Evolutionary conservation across 2,797 vertebrate genomes (phyloP).

Genomic region (Anableps anableps): DNA sequence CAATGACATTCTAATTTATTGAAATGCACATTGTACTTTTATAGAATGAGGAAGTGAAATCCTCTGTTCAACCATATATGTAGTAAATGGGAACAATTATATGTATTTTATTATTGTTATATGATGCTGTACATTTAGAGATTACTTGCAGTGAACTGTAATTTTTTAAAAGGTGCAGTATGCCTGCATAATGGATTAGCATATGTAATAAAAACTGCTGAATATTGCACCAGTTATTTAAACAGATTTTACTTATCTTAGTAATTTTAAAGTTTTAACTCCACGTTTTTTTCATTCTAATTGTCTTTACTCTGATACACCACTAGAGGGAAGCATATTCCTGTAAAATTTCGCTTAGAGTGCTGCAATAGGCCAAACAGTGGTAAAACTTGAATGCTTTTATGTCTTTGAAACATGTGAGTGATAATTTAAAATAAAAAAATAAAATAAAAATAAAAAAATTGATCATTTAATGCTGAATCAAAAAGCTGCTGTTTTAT

Average conservation of each 20-base stretch:
- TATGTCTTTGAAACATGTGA: background rate
- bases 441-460: no score
- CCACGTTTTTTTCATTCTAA: background rate
- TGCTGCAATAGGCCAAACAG: background rate
- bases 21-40: background rate
- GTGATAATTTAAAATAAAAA: background rate
- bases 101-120: background rate
- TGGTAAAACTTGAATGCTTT: background rate
- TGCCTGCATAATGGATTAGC: background rate
- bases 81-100: background rate
- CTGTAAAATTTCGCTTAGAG: background rate
- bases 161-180: background rate
- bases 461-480: background rate
- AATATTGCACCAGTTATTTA: background rate
- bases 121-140: background rate
- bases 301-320: constrained; percentile 19
- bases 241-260: background rate
- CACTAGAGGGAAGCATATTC: constrained; percentile 49
- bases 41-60: no score
- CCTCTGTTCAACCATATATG: no score
- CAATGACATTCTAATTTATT: background rate
- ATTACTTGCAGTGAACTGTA: background rate
- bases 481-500: background rate
- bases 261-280: background rate
- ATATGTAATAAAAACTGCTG: background rate